Evolutionary conservation across 2,113 vertebrate species (phyloP), one percentile per base, ranked within the genome.

Genomic region (Otus sunia): DNA sequence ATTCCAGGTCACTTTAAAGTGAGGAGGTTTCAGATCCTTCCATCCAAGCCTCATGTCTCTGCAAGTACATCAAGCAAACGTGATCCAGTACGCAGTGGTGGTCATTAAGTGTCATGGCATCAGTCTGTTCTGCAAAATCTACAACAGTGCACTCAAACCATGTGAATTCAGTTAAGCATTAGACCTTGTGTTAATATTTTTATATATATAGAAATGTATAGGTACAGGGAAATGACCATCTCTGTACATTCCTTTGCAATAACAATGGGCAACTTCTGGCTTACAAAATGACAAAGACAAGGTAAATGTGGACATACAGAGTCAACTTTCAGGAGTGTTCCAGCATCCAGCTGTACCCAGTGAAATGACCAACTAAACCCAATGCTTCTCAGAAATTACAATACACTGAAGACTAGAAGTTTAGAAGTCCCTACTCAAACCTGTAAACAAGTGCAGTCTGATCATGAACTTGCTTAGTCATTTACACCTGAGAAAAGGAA

Each of bases 351-450:
- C 6, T 63, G 10, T 4, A 68, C 53, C 34, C 62, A 75, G 21
- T 27, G 26, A 93, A 85, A 49, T 13, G 9, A 59, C 32, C 2
- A 1, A 36, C 10, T n/a, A 16, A 84, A 30, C 6, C 10, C 13
- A 71, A 8, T 0, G 5, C 18, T 79, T 79, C 39, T 86, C 67
- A 43, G 23, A 72, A 79, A 60, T 29, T 12, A 62, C 0, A 0
- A 75, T 7, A 79, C 1, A 7, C 11, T 62, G 67, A 86, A 74
- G n/a, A 84, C 43, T 4, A 67, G 12, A 19, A 62, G 12, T 32
- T 50, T 14, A 39, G 30, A 87, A 92, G 49, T 50, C 32, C 13
- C 3, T 62, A 37, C 29, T 53, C 30, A 82, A 49, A 80, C 32
- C 32, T 47, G 37, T 15, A 20, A 63, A 91, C 5, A 74, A 32